Percentiles rank a stretch among this genome's conserved stretches.
phyloP scores from a whole-genome alignment of 2,888 invertebrate genomes.

The Seira musarum region DNA sequence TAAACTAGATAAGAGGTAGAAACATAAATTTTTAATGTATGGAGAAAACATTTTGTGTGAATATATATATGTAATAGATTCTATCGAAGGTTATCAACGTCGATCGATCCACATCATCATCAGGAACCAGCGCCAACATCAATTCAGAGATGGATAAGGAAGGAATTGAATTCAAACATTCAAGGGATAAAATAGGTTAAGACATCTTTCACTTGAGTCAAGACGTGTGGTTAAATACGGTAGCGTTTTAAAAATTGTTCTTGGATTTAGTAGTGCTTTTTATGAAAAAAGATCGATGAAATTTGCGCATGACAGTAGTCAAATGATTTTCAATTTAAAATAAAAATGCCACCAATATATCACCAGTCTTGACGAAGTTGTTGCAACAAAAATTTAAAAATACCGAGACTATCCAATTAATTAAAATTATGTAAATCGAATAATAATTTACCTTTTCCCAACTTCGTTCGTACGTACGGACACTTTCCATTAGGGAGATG shows the following conservation, averaged over 20 bases:
- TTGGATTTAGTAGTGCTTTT: background rate
- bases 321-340: background rate
- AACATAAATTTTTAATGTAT: background rate
- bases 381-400: conserved; percentile 59
- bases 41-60: too few relatives aligned
- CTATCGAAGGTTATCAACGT: too few relatives aligned
- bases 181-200: too few relatives aligned
- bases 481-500: conserved; percentile 97
- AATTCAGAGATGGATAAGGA: too few relatives aligned
- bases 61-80: too few relatives aligned
- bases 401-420: too few relatives aligned
- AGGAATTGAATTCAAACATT: too few relatives aligned
- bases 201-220: background rate
- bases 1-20: conserved; percentile 62
- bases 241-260: background rate
- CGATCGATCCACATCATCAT: background rate
- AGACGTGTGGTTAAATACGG: background rate
- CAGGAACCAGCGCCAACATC: background rate
- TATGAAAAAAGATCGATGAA: too few relatives aligned
- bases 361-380: conserved; percentile 53
- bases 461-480: conserved; percentile 96
- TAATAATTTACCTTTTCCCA: conserved; percentile 87
- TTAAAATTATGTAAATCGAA: conserved; percentile 23
- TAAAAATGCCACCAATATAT: conserved; percentile 45
- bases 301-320: background rate